Conservation (phyloP, 1,140 invertebrate genomes). For the Halyomorpha halys region DNA sequence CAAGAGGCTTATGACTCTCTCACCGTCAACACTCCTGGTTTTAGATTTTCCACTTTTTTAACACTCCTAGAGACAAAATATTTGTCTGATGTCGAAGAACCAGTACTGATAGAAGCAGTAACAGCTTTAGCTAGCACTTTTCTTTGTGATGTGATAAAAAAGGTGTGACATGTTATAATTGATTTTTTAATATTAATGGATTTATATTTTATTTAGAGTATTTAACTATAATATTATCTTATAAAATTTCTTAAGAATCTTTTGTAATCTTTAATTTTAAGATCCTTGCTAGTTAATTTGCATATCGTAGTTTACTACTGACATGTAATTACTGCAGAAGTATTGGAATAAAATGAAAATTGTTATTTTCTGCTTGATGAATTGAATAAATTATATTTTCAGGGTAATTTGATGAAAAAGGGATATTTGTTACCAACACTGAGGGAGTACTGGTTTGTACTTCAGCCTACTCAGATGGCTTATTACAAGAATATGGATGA, state of each 20-base stretch:
- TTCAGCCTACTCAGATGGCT: constrained; percentile 58
- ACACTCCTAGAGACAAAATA: constrained; percentile 62
- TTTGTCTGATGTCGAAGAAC: constrained; percentile 42
- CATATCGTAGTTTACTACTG: too few species aligned
- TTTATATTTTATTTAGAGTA: neutral
- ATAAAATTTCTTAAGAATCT: neutral
- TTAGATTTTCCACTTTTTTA: constrained; percentile 54
- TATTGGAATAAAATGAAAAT: neutral
- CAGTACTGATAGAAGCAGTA: constrained; percentile 57
- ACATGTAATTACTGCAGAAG: neutral
- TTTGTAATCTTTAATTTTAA: neutral
- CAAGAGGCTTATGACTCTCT: constrained; percentile 52
- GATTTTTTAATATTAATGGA: neutral
- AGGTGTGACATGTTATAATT: constrained; percentile 41
- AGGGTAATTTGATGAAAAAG: constrained; percentile 59
- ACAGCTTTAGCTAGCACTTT: constrained; percentile 66
- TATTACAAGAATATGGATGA: constrained; percentile 64
- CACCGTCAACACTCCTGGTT: constrained; percentile 48
- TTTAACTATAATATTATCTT: neutral
- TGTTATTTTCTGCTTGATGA: neutral
- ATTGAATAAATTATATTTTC: neutral
- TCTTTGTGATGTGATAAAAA: constrained; percentile 70
- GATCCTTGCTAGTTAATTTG: neutral
- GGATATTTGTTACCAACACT: constrained; percentile 63
- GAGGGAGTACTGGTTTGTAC: constrained; percentile 68